Evolutionary conservation across 2,888 invertebrate genomes (phyloP).

Genomic region (Caenorhabditis sulstoni): DNA sequence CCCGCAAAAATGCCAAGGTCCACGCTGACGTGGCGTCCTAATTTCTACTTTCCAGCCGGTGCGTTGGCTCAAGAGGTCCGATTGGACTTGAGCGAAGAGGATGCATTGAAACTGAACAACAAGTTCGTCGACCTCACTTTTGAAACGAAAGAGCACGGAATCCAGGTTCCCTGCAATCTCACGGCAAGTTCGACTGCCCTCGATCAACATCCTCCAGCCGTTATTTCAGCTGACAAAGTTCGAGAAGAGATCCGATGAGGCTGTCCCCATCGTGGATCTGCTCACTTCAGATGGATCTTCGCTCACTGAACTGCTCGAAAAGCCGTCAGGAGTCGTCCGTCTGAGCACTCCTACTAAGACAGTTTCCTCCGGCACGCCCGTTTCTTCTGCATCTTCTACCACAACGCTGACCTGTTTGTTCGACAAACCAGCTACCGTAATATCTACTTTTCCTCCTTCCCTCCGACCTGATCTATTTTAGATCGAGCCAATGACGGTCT

Average conservation of each 20-base stretch:
- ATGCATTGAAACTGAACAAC: constrained; percentile 29
- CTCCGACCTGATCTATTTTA: neutral
- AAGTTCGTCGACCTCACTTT: constrained; percentile 48
- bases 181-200: constrained; percentile 8
- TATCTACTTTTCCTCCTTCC: too few relatives aligned
- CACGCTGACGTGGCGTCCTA: too few relatives aligned
- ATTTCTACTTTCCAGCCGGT: constrained; percentile 36
- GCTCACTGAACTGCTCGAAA: constrained; percentile 37
- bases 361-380: constrained; percentile 4
- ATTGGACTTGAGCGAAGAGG: constrained; percentile 38
- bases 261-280: constrained; percentile 42
- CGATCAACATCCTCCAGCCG: neutral
- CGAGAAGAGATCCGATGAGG: constrained; percentile 12
- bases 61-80: constrained; percentile 55
- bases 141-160: constrained; percentile 37
- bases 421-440: constrained; percentile 53
- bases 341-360: constrained; percentile 34
- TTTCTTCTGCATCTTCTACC: neutral
- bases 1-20: neutral
- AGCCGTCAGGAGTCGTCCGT: constrained; percentile 50
- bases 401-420: constrained; percentile 35
- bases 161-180: constrained; percentile 32
- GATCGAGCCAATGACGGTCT: constrained; percentile 61
- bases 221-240: constrained; percentile 42
- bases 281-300: constrained; percentile 32